Conservation (phyloP, 2,113 vertebrate species). For the Procavia capensis region DNA sequence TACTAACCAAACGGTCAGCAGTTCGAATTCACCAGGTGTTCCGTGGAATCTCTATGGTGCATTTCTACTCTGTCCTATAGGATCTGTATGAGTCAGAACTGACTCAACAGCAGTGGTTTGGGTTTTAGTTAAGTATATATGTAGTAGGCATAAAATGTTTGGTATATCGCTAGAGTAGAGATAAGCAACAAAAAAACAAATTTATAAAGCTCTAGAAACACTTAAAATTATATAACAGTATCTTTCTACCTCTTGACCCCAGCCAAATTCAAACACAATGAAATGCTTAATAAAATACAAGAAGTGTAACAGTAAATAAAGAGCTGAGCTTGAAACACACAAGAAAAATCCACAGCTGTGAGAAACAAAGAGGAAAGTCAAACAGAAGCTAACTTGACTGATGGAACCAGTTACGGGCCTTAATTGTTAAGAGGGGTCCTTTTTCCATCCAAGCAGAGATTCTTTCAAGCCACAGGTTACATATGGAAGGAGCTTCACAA, state of each 20-base stretch:
- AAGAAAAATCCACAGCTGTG: neutral
- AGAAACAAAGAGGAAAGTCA: constrained; percentile 1
- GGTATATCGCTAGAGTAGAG: neutral
- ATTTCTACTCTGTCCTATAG: too few species aligned
- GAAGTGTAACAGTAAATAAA: neutral
- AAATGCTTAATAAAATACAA: constrained; percentile 22
- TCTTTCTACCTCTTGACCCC: neutral
- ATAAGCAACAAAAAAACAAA: neutral
- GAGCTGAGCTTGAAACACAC: neutral
- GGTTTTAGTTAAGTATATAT: neutral
- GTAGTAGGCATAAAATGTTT: neutral
- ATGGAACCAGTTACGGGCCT: neutral
- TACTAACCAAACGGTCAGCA: too few species aligned
- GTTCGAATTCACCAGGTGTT: too few species aligned
- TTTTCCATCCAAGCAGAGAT: neutral
- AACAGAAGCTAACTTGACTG: neutral
- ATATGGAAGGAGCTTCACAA: constrained; percentile 18
- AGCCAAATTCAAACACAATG: neutral
- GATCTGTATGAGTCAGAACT: too few species aligned
- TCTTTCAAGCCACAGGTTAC: neutral
- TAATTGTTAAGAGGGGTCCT: neutral
- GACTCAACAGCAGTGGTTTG: too few species aligned
- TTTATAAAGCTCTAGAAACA: constrained; percentile 19
- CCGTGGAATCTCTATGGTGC: too few species aligned
- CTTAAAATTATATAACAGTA: constrained; percentile 1